Conservation (phyloP, 2,888 invertebrate species). For the Nematopogon swammerdamellus region DNA sequence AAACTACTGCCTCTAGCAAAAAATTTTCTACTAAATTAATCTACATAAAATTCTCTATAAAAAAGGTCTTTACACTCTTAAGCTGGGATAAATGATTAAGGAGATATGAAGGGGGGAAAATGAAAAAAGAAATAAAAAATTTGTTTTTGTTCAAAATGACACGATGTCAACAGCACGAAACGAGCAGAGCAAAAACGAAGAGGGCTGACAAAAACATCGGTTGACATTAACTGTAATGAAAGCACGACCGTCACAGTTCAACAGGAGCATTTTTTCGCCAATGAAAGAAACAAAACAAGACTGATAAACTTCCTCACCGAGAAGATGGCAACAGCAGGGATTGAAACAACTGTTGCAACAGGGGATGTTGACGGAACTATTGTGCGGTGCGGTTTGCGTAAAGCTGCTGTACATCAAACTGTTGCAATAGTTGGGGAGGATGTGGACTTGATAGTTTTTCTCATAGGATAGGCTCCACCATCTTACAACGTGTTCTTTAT, state of each 20-base stretch:
- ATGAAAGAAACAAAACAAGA: slow-evolving; percentile 10
- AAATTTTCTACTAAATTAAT: too few species aligned
- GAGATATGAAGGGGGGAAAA: too few species aligned
- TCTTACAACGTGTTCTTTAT: slow-evolving; percentile 5
- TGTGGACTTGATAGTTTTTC: slow-evolving; percentile 8
- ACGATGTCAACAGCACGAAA: too few species aligned
- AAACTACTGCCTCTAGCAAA: too few species aligned
- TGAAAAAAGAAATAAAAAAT: too few species aligned
- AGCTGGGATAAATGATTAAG: too few species aligned
- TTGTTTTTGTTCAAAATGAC: too few species aligned
- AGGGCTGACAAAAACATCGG: too few species aligned
- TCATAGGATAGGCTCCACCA: slow-evolving; percentile 5
- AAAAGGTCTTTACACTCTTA: too few species aligned
- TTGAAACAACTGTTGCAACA: slow-evolving; percentile 11
- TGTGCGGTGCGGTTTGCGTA: slow-evolving; percentile 11
- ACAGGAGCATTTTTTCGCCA: slow-evolving; percentile 6
- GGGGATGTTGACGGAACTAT: slow-evolving; percentile 11
- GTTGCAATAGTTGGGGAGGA: slow-evolving; percentile 8
- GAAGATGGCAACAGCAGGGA: slow-evolving; percentile 10
- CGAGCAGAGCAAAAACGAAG: too few species aligned
- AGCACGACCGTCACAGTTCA: slow-evolving; percentile 6
- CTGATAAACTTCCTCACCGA: slow-evolving; percentile 7
- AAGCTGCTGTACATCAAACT: slow-evolving; percentile 8
- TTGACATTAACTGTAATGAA: slow-evolving; percentile 2
- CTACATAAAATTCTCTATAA: too few species aligned